Conservation (phyloP, 1,140 invertebrate genomes). For the Lasaia peninsularis region DNA sequence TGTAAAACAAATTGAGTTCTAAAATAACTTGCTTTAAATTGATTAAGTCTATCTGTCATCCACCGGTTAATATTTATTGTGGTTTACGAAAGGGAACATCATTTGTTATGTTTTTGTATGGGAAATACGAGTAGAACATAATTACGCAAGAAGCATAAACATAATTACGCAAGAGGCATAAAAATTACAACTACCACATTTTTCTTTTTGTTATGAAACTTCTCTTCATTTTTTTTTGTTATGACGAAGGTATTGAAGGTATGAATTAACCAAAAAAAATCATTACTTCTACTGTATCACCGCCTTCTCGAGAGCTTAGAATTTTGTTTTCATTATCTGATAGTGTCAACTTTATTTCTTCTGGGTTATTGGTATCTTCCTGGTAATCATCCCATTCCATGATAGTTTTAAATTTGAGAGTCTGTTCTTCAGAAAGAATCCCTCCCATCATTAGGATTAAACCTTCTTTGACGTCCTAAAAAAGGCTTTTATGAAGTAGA, state of each 20-base stretch:
- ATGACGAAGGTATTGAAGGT: not conserved
- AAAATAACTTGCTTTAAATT: no score
- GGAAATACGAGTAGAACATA: no score
- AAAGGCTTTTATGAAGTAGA: slow-evolving; percentile 2
- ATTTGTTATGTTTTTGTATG: no score
- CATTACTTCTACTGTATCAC: slow-evolving; percentile 38
- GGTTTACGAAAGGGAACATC: no score
- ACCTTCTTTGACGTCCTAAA: slow-evolving; percentile 74
- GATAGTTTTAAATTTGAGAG: slow-evolving; percentile 59
- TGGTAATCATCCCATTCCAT: slow-evolving; percentile 74
- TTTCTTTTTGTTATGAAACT: no score
- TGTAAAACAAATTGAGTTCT: no score
- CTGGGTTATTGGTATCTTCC: slow-evolving; percentile 59
- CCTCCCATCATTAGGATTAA: slow-evolving; percentile 81
- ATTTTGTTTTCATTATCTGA: slow-evolving; percentile 38
- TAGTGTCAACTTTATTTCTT: slow-evolving; percentile 59
- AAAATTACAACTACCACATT: no score
- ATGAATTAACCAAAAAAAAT: not conserved
- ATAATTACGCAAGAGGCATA: no score
- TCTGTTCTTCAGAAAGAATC: slow-evolving; percentile 71
- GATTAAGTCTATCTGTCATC: no score
- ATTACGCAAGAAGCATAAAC: no score
- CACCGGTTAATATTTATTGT: no score
- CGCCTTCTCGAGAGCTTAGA: slow-evolving; percentile 23
- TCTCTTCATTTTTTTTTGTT: no score